Base-by-base conservation (phyloP, 2,888 invertebrate genomes). In the Melanotus villosus region DNA sequence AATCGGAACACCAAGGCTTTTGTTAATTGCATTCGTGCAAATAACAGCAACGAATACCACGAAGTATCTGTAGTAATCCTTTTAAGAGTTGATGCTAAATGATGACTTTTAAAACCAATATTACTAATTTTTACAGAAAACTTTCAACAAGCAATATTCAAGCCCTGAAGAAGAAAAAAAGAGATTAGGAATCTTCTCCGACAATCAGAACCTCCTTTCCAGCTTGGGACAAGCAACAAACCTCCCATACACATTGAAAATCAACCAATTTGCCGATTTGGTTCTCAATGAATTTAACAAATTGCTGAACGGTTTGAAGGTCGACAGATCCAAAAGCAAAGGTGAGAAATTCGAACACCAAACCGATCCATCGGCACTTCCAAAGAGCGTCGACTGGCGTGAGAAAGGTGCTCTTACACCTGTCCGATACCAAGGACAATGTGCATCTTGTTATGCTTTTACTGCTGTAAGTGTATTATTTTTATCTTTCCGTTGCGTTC, bases 401-500 rank as follows among this genome's bases (percentile, higher is more conserved):
- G 71, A 79, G 1, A 76, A 85, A 67, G 88, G 88, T 7, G 87
- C 86, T 57, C 88, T 89, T 2, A 88, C 88, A 1, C 84, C 84
- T 0, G 84, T 88, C 5, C 88, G 88, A 76, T 81, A 88, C 73
- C 88, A 89, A 81, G 86, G 87, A 9, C 83, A 85, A 14, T 90
- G 90, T 81, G 90, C 90, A 5, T 88, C 89, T 1, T 91, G 91
- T 80, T 91, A 90, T 90, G 86, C 90, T 2, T 91, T 91, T 82
- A 89, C 89, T 77, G 81, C 89, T 6, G 87, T 88, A 83, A 85
- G 85, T 65, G 6, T 45, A 19, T 32, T 7, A 57, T 54, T 34
- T 2, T 12, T 43, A 1, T 12, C 14, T 14, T 41, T 16, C n/a
- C n/a, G n/a, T n/a, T n/a, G n/a, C n/a, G n/a, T n/a, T n/a, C n/a